Evolutionary conservation across 2,797 vertebrate genomes (phyloP).

Genomic region (Pitangus sulphuratus): DNA sequence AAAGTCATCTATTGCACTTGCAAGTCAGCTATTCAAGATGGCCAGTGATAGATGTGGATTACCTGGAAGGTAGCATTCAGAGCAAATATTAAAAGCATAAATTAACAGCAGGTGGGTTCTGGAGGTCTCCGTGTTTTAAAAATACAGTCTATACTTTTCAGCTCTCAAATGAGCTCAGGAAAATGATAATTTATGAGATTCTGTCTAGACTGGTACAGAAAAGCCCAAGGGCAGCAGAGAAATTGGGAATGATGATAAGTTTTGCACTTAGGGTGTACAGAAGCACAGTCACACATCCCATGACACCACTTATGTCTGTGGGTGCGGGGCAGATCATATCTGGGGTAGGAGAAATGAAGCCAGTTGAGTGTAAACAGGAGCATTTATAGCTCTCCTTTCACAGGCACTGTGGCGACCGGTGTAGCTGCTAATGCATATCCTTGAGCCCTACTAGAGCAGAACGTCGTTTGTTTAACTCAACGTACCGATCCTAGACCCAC

Average conservation of each 20-base stretch:
- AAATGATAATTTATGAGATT: not conserved
- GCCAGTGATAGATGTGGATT: slow-evolving; percentile 15
- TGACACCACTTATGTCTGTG: not conserved
- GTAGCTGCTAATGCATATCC: not conserved
- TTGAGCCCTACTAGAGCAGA: not conserved
- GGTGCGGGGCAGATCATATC: fast-evolving
- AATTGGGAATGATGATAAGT: not conserved
- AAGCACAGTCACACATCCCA: not conserved
- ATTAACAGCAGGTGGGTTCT: not conserved
- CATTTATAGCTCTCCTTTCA: not conserved
- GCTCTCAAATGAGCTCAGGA: not conserved
- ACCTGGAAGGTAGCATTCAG: not conserved
- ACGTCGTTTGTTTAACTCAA: not conserved
- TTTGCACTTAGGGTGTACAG: not conserved
- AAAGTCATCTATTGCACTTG: slow-evolving; percentile 52
- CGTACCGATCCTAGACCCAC: not conserved
- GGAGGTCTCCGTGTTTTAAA: not conserved
- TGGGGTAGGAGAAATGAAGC: not conserved
- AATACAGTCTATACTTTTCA: not conserved
- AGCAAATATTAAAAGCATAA: not conserved
- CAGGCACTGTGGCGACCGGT: fast-evolving
- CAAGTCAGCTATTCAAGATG: slow-evolving; percentile 16
- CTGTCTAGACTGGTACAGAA: not conserved
- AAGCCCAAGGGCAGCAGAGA: not conserved
- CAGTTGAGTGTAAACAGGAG: not conserved